These are phyloP conservation scores for Leptodactylus fallax DNA, from an alignment of 2,797 vertebrate species.

Conservation along the genomic window DNA sequence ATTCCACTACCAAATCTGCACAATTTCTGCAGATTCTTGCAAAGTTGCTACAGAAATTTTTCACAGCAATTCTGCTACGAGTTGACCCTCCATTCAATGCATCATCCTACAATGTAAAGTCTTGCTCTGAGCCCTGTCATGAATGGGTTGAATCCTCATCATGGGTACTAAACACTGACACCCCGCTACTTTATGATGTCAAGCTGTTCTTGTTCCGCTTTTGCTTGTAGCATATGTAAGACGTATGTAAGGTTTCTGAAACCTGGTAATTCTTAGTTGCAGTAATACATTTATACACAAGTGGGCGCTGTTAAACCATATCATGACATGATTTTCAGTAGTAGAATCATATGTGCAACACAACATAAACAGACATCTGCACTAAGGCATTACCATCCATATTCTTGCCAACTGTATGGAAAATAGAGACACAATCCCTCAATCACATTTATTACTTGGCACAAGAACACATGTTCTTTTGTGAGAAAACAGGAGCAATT, in stretches of 20 bases:
- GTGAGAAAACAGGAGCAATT: constrained; percentile 4
- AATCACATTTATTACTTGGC: constrained; percentile 2
- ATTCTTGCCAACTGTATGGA: background rate
- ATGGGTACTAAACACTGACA: too few species aligned
- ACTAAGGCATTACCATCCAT: background rate
- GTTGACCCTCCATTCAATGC: too few species aligned
- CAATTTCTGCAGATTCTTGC: too few species aligned
- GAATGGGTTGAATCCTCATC: too few species aligned
- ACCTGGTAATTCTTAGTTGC: background rate
- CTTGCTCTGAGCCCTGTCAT: too few species aligned
- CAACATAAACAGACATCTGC: background rate
- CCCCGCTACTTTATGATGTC: too few species aligned
- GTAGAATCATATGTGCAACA: background rate
- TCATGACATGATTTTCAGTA: background rate
- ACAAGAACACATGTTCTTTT: background rate
- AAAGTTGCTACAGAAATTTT: too few species aligned
- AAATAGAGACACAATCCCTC: background rate
- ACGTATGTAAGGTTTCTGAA: background rate
- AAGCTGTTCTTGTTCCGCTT: too few species aligned
- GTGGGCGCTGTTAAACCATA: constrained; percentile 28
- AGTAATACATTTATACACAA: constrained; percentile 10
- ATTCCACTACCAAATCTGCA: too few species aligned
- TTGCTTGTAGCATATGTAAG: too few species aligned
- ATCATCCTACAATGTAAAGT: too few species aligned
- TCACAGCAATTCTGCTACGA: too few species aligned